Base-by-base conservation (phyloP, 2,888 invertebrate genomes). In the Platynereis dumerilii region DNA sequence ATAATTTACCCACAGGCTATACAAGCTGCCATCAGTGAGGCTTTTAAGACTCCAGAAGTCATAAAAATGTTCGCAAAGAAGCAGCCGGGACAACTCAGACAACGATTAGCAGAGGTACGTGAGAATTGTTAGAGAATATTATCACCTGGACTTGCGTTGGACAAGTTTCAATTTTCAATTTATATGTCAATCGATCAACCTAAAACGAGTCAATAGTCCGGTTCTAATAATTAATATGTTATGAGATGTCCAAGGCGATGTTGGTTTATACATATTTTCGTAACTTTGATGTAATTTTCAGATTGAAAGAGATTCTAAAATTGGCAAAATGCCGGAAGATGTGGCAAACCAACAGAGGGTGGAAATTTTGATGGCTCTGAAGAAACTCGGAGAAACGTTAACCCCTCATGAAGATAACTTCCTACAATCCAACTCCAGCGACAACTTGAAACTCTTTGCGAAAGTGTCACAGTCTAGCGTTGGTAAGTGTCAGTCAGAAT, bases 1-100 rank as follows among this genome's bases (percentile, higher is more conserved):
- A 48, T 17, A 20, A 34, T 55, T 52, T 60, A 22, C 1, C 28
- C 44, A 2, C 75, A 90, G 90, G 90, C 90, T 2, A 90, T 90
- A 29, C 89, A 89, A 82, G 90, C 90, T 70, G 91, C 91, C 12
- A 90, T 91, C 59, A 89, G 90, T 68, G 86, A 89, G 75, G 91
- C 91, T 1, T 91, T 91, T 79, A 87, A 89, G 82, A 91, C 91
- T 1, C 90, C 91, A 3, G 91, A 90, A 80, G 89, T 91, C 1
- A 90, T 91, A 48, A 84, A 88, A 75, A 86, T 91, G 82, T 91
- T 91, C 86, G 91, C 90, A 1, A 89, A 88, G 76, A 88, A 89
- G 72, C 90, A 91, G 78, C 89, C 90, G 1, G 87, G 87, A 54
- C 88, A 89, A 74, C 83, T 91, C 59, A 81, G 90, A 64, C 86